Conservation (phyloP, 1,140 invertebrate genomes). For the Rhyzopertha dominica region DNA sequence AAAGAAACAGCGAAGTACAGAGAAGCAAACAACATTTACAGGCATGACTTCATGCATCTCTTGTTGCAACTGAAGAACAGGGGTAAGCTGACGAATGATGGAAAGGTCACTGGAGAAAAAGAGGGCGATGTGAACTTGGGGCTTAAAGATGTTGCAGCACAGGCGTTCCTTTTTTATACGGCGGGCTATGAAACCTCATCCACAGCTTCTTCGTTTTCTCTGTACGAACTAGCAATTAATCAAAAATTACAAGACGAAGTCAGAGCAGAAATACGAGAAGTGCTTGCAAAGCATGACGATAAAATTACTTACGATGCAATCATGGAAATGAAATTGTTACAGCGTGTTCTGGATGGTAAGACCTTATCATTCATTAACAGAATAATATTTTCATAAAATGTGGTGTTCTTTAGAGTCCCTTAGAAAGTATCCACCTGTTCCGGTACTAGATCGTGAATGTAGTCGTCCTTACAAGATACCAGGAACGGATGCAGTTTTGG, state of each 20-base stretch:
- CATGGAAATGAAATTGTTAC: slow-evolving; percentile 51
- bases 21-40: slow-evolving; percentile 22
- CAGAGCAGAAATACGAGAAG: slow-evolving; percentile 44
- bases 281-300: slow-evolving; percentile 44
- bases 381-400: too few species aligned
- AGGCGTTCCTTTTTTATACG: slow-evolving; percentile 51
- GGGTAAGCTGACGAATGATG: slow-evolving; percentile 37
- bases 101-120: slow-evolving; percentile 14
- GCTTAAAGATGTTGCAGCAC: slow-evolving; percentile 39
- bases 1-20: slow-evolving; percentile 44
- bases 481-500: too few species aligned
- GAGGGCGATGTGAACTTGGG: slow-evolving; percentile 17
- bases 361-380: too few species aligned
- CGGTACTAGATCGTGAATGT: too few species aligned
- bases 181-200: slow-evolving; percentile 51
- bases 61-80: slow-evolving; percentile 16
- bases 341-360: slow-evolving; percentile 48
- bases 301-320: slow-evolving; percentile 53
- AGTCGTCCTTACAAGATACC: too few species aligned
- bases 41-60: slow-evolving; percentile 17
- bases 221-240: slow-evolving; percentile 48
- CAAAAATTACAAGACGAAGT: slow-evolving; percentile 45
- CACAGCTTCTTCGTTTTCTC: slow-evolving; percentile 43
- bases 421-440: too few species aligned
- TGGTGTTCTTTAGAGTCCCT: too few species aligned